A percentile compares a stretch with the other conserved stretches of the same genome.
These are phyloP conservation scores for Paratrypauchen microcephalus DNA, from an alignment of 2,797 vertebrate species.

Conservation along the genomic window DNA sequence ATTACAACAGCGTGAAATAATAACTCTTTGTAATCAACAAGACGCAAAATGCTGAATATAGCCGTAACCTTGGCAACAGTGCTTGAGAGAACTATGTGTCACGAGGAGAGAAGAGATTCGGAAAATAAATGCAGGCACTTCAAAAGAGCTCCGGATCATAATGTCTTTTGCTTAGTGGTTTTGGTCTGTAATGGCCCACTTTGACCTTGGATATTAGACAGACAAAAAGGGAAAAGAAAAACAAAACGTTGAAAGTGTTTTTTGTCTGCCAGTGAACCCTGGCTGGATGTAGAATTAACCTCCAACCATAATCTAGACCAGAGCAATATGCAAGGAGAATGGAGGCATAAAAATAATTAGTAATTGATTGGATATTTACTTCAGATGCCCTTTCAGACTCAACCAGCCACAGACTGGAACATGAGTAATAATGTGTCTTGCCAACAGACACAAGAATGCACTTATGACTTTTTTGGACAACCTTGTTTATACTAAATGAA, in stretches of 20 bases:
- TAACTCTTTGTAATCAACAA: constrained; percentile 22
- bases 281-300: background rate
- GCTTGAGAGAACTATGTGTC: constrained; percentile 30
- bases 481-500: background rate
- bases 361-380: background rate
- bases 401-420: background rate
- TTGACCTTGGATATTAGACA: constrained; percentile 8
- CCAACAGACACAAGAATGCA: background rate
- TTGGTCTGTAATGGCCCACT: background rate
- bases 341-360: background rate
- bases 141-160: constrained; percentile 5
- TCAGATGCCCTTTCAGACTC: background rate
- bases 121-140: constrained; percentile 21
- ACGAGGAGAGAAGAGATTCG: constrained; percentile 20
- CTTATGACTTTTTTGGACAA: background rate
- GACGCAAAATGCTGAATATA: constrained; percentile 18
- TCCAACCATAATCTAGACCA: background rate
- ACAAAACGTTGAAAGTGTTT: background rate
- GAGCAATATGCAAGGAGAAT: background rate
- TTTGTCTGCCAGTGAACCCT: background rate
- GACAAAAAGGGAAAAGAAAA: background rate
- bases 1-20: constrained; percentile 9
- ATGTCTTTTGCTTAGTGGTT: constrained; percentile 12
- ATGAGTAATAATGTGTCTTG: background rate
- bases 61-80: constrained; percentile 41